These are phyloP conservation scores for Catostylus mosaicus DNA, from an alignment of 30 jellyfish, hydroid and myxozoan genomes.

Conservation along the genomic window DNA sequence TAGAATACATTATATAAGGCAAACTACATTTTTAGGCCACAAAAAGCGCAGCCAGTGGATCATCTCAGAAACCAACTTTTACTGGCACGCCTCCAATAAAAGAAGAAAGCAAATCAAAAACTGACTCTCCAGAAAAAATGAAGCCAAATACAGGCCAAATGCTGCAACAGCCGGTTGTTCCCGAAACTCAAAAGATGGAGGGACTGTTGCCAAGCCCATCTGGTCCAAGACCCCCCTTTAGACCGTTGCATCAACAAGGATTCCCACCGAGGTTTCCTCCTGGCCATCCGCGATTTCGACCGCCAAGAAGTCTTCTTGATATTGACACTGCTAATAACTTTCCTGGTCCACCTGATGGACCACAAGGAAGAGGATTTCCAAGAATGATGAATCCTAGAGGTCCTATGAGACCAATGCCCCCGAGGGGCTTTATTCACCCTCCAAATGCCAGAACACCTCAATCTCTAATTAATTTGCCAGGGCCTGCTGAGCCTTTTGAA, in stretches of 20 bases:
- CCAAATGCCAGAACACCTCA: not conserved
- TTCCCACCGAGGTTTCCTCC: slow-evolving; percentile 9
- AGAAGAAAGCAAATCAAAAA: not conserved
- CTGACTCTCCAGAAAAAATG: not conserved
- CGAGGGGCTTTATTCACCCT: slow-evolving; percentile 33
- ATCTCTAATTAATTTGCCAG: slow-evolving; percentile 2
- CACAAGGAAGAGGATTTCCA: slow-evolving; percentile 18
- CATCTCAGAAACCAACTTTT: not conserved
- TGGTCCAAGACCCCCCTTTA: slow-evolving; percentile 1
- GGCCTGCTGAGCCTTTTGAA: not conserved
- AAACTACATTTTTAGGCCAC: not conserved
- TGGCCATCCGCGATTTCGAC: slow-evolving; percentile 18
- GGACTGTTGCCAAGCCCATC: slow-evolving; percentile 11
- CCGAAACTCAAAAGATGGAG: not conserved
- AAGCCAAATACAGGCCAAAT: not conserved
- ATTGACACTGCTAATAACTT: not conserved
- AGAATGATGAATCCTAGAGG: slow-evolving; percentile 34
- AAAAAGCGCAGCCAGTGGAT: not conserved
- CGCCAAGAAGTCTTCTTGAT: slow-evolving; percentile 9
- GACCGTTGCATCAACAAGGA: not conserved
- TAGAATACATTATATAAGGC: no score
- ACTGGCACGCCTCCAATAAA: not conserved
- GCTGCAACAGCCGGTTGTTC: slow-evolving; percentile 1
- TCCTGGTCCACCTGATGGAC: slow-evolving; percentile 9
- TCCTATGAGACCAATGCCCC: slow-evolving; percentile 20